Conservation (phyloP, 53 echinoderm and acorn worm genomes). For the Apostichopus leukothele region DNA sequence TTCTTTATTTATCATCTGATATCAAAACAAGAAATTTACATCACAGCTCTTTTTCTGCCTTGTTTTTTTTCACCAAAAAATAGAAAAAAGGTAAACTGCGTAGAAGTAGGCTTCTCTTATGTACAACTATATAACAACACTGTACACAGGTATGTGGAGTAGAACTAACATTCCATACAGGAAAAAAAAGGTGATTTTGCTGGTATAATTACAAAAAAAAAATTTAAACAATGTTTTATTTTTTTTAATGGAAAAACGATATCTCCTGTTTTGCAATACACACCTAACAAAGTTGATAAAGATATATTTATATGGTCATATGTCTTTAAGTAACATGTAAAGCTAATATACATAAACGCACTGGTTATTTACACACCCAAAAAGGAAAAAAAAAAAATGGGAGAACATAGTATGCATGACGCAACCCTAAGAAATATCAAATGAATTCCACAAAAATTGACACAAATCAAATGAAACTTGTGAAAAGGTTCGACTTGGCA, state of each 20-base stretch:
- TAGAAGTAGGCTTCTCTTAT: constrained; percentile 48
- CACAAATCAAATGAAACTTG: too few relatives aligned
- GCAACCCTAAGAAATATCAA: background rate
- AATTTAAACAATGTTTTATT: constrained; percentile 21
- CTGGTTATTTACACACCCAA: constrained; percentile 7
- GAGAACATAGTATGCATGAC: background rate
- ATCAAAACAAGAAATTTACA: constrained; percentile 53
- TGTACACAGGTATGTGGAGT: constrained; percentile 39
- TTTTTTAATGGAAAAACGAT: constrained; percentile 34
- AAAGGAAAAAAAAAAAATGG: background rate
- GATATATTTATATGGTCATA: constrained; percentile 33
- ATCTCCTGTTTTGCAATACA: constrained; percentile 20
- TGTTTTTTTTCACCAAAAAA: constrained; percentile 48
- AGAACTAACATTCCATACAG: constrained; percentile 32
- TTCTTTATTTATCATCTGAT: constrained; percentile 45
- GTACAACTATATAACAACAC: constrained; percentile 44
- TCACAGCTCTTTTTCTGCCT: constrained; percentile 45
- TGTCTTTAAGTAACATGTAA: constrained; percentile 9
- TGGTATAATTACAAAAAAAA: constrained; percentile 31
- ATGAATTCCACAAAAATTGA: background rate
- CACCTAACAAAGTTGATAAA: constrained; percentile 40
- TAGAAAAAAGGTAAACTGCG: constrained; percentile 46
- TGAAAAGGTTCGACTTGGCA: too few relatives aligned
- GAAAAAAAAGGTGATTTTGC: constrained; percentile 36
- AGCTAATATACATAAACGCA: constrained; percentile 41